Percentiles rank a stretch among this genome's conserved stretches.
Evolutionary conservation across 2,888 invertebrate species (phyloP).

Genomic region (Zygaena filipendulae): DNA sequence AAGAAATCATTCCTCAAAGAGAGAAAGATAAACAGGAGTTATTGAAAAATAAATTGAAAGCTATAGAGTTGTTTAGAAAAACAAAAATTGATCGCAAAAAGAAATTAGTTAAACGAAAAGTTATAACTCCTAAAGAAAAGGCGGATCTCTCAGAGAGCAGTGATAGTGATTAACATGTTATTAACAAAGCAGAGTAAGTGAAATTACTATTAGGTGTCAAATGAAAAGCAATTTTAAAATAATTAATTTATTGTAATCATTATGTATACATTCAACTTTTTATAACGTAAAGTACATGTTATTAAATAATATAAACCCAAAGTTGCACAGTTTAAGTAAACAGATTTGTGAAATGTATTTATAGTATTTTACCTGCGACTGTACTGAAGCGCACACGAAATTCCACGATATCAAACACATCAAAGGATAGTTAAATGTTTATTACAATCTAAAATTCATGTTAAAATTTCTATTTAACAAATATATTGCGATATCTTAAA

Average conservation of each 20-base stretch:
- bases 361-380: no score
- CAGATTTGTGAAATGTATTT: no score
- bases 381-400: slow-evolving; percentile 24
- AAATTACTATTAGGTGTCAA: slow-evolving; percentile 15
- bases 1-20: slow-evolving; percentile 79
- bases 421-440: no score
- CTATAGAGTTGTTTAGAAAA: slow-evolving; percentile 78
- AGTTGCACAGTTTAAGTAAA: slow-evolving; percentile 24
- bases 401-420: no score
- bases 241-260: slow-evolving; percentile 53
- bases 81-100: slow-evolving; percentile 70
- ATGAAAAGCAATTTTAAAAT: slow-evolving; percentile 41
- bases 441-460: no score
- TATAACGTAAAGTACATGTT: slow-evolving; percentile 30
- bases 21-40: slow-evolving; percentile 73
- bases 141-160: slow-evolving; percentile 76
- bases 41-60: slow-evolving; percentile 76
- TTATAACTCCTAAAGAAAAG: slow-evolving; percentile 62
- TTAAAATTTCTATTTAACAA: no score
- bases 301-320: slow-evolving; percentile 26
- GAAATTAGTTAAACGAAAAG: slow-evolving; percentile 46
- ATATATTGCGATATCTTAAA: no score
- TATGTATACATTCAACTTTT: slow-evolving; percentile 45
- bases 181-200: slow-evolving; percentile 12
- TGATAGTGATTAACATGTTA: slow-evolving; percentile 54